Base-by-base conservation (phyloP, 2,888 invertebrate species). In the Leucoma salicis region DNA sequence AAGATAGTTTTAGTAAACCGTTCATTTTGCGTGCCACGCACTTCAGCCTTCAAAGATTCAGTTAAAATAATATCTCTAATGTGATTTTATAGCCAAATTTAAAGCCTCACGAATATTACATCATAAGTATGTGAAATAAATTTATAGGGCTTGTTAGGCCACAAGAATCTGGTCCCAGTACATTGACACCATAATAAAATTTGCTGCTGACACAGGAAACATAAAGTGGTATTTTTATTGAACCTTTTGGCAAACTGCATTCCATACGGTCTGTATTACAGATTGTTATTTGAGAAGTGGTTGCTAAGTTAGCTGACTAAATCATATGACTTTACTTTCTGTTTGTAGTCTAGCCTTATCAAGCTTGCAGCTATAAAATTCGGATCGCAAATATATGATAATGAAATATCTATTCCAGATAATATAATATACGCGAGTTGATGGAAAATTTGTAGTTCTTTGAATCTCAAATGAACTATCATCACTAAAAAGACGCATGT, bases 221-320 rank as follows among this genome's bases (percentile, higher is more conserved):
- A 84, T 87, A 80, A 87, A 84, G 70, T 78, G 67, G 66, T 63
- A 74, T 79, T 80, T 83, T 86, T 86, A 86, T 84, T 83, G 72
- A 73, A 74, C 77, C 73, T 81, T 84, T 82, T 80, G 75, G 76
- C 74, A 74, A 78, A 75, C 70, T 74, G 80, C 80, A 81, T 83
- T 78, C 81, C 75, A 47, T 57, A 53, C 67, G 57, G 60, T 72
- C 73, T 57, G 60, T 52, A 67, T 68, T 65, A 59, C 60, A 54
- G 54, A 50, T 56, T 61, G 66, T 62, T 66, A 64, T 69, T 66
- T 62, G 58, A 73, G 62, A 66, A 53, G 45, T 53, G 49, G 53
- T 55, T 51, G 53, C 51, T 32, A 46, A 52, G 49, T 60, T 61
- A 55, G 54, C 48, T 53, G 34, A 48, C 43, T 40, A 51, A 46